Evolutionary conservation across 2,797 vertebrate genomes (phyloP).

Genomic region (Pseudomugil gertrudae): DNA sequence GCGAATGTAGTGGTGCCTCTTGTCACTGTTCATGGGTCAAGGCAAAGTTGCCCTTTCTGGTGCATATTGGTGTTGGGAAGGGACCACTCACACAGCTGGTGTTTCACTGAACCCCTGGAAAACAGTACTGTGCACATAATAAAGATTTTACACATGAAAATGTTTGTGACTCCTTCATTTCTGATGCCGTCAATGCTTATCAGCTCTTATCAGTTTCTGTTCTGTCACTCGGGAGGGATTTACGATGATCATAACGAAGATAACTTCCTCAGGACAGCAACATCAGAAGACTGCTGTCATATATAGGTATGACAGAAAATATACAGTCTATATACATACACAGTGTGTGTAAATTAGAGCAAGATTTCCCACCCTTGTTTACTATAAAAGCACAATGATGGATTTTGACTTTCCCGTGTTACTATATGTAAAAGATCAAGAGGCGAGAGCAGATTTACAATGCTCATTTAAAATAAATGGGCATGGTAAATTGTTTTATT

Average conservation of each 20-base stretch:
- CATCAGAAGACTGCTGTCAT: too few species aligned
- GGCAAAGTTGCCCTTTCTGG: slow-evolving; percentile 58
- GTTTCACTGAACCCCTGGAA: slow-evolving; percentile 76
- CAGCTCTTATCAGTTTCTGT: slow-evolving; percentile 1
- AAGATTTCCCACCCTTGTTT: too few species aligned
- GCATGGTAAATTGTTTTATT: too few species aligned
- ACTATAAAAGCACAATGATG: too few species aligned
- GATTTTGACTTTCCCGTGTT: too few species aligned
- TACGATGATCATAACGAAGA: background rate
- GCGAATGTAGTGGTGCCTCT: slow-evolving; percentile 83
- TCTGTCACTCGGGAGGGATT: slow-evolving; percentile 4
- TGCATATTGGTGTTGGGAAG: slow-evolving; percentile 60
- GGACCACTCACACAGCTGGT: slow-evolving; percentile 71
- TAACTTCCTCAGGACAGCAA: too few species aligned
- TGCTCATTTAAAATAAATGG: too few species aligned
- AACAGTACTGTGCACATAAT: slow-evolving; percentile 86
- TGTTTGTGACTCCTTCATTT: slow-evolving; percentile 5
- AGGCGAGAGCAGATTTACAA: too few species aligned
- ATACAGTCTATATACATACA: too few species aligned
- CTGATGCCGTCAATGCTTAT: background rate
- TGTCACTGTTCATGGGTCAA: slow-evolving; percentile 70
- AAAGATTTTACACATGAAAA: slow-evolving; percentile 83
- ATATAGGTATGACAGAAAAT: too few species aligned
- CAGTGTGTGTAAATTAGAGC: too few species aligned
- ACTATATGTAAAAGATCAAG: too few species aligned